Evolutionary conservation across 2,113 vertebrate genomes (phyloP), one percentile per base, ranked within the genome.

Genomic region (Condylura cristata): DNA sequence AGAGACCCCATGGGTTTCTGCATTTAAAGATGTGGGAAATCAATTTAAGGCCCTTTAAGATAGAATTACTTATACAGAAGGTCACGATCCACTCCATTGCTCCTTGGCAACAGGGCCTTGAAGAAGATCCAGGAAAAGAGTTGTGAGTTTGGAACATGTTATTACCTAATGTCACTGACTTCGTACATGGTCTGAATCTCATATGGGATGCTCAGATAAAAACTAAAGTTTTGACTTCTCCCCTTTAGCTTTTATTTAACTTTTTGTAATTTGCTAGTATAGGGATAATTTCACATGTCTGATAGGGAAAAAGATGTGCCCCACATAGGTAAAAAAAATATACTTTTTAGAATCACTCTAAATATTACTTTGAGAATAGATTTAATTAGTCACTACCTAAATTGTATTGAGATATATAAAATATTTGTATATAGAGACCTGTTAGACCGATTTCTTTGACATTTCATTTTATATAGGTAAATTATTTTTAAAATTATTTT

Each of bases 1-100:
- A 18, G 48, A 26, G 34, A 89, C 12, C 8, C 3, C 26, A 89
- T 7, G 17, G 32, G 83, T 88, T 3, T 81, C 28, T 86, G 53
- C 68, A 88, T 96, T 41, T 84, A 75, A 97, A 96, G 39, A 84
- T 51, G 37, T 44, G 63, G 28, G 66, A 91, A 79, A 85, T 93
- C 68, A 76, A 78, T 79, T 96, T 93, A 94, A 92, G 80, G 32
- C 17, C 46, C 28, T 68, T 84, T 24, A 75, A 92, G 68, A 79
- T n/a, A 79, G 13, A 95, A n/a, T 87, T 95, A 20, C 41, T 88
- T 7, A 1, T 61, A 75, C 68, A 96, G 51, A 93, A 92, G 82
- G 44, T 86, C 83, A 70, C 1, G 11, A 63, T 89, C 39, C 61
- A 86, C 17, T 81, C 71, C 51, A 68, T 30, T 89, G 28, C 41